phyloP scores from a whole-genome alignment of 2,888 invertebrate genomes.

The Cremastinae sp. region DNA sequence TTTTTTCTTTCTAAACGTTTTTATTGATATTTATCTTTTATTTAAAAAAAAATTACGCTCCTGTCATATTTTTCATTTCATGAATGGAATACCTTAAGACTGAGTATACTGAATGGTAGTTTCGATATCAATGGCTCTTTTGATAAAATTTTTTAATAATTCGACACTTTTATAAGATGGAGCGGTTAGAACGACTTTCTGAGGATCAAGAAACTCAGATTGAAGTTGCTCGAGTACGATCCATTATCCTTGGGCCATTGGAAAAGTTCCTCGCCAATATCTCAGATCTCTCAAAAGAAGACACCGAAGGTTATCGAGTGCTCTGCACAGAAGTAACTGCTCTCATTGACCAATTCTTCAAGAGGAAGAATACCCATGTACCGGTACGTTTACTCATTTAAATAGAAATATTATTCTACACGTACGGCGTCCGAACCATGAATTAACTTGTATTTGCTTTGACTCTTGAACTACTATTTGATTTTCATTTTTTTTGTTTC shows the following conservation, averaged over 20 bases:
- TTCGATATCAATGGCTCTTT: no score
- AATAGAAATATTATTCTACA: not conserved
- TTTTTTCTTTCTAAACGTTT: no score
- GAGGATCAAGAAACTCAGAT: conserved; percentile 44
- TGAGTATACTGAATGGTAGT: no score
- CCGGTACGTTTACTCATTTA: conserved; percentile 62
- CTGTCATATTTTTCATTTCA: no score
- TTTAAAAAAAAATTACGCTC: no score
- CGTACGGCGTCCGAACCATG: not conserved
- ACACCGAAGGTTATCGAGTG: conserved; percentile 68
- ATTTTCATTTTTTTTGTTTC: no score
- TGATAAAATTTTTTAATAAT: no score
- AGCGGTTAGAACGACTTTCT: conserved; percentile 66
- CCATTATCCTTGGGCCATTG: conserved; percentile 69
- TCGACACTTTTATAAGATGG: no score
- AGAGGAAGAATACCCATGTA: conserved; percentile 64
- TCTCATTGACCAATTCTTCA: conserved; percentile 71
- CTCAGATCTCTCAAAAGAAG: conserved; percentile 68
- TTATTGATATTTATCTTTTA: no score
- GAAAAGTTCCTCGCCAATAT: conserved; percentile 70
- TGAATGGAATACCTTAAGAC: no score
- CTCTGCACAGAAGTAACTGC: conserved; percentile 69
- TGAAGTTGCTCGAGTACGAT: conserved; percentile 63
- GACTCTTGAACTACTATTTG: no score
- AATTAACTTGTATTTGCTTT: no score